These are phyloP conservation scores for Poliocrania exsul DNA, from an alignment of 2,797 vertebrate genomes.

Conservation along the genomic window DNA sequence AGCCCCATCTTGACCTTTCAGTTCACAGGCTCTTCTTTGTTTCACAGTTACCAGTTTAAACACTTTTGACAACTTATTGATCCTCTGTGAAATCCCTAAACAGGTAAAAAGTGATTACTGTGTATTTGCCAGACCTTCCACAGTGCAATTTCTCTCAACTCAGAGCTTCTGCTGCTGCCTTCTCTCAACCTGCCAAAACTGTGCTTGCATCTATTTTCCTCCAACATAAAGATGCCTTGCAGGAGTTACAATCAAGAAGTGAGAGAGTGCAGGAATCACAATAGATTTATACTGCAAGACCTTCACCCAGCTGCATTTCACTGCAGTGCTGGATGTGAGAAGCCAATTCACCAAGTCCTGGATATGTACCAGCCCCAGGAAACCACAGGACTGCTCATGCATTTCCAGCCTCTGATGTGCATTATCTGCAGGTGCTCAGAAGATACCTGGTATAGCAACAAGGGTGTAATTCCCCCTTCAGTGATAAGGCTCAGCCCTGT, in stretches of 20 bases:
- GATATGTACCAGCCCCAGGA: not conserved
- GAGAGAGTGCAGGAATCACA: not conserved
- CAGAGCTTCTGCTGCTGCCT: not conserved
- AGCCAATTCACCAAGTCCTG: not conserved
- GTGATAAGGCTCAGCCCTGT: not conserved
- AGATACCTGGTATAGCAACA: not conserved
- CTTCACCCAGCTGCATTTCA: not conserved
- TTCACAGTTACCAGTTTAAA: not conserved
- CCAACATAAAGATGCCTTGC: not conserved
- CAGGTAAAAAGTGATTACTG: not conserved
- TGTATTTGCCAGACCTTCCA: not conserved
- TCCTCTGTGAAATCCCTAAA: not conserved
- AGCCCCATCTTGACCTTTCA: not conserved
- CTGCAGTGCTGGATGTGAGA: not conserved
- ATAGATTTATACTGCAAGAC: not conserved
- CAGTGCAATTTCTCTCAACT: not conserved
- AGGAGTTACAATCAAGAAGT: not conserved
- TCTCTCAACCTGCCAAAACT: not conserved
- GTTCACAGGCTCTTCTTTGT: not conserved
- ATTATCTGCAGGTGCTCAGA: not conserved
- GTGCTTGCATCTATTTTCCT: not conserved
- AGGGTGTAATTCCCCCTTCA: not conserved
- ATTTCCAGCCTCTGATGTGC: not conserved
- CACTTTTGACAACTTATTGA: not conserved
- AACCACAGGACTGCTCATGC: not conserved